Conservation (phyloP, 2,797 vertebrate species). For the Anas capensis region DNA sequence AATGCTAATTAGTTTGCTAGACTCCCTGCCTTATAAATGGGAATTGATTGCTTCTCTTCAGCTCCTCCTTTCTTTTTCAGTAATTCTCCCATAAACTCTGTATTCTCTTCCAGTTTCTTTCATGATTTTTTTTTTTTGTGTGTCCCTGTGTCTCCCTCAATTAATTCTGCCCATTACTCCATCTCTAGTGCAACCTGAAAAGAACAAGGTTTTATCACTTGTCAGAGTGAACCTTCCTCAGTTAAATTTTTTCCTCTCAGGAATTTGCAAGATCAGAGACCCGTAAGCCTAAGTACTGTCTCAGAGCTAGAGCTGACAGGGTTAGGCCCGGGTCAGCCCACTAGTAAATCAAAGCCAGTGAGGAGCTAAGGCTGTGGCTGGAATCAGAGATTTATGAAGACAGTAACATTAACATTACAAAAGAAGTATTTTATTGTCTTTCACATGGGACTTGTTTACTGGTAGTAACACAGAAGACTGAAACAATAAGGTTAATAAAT, state of each 20-base stretch:
- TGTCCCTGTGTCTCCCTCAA: slow-evolving; percentile 29
- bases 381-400: slow-evolving; percentile 65
- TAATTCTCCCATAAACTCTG: slow-evolving; percentile 18
- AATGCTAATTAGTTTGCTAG: slow-evolving; percentile 76
- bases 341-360: slow-evolving; percentile 68
- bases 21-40: slow-evolving; percentile 67
- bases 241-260: slow-evolving; percentile 59
- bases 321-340: slow-evolving; percentile 67
- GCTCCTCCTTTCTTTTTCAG: slow-evolving; percentile 4
- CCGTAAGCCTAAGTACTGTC: slow-evolving; percentile 63
- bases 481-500: slow-evolving; percentile 56
- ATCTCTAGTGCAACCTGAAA: slow-evolving; percentile 42
- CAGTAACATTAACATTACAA: slow-evolving; percentile 71
- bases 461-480: slow-evolving; percentile 37
- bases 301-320: slow-evolving; percentile 68
- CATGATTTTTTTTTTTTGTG: background rate
- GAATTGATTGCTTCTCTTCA: slow-evolving; percentile 76
- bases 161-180: slow-evolving; percentile 63
- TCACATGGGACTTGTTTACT: slow-evolving; percentile 60
- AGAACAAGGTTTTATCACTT: slow-evolving; percentile 62
- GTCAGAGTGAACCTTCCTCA: slow-evolving; percentile 58
- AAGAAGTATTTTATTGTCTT: slow-evolving; percentile 63
- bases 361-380: slow-evolving; percentile 23
- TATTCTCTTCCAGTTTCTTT: background rate
- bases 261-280: slow-evolving; percentile 75